A percentile compares a stretch with the other conserved stretches of the same genome.
Conservation (phyloP, 1,140 invertebrate genomes). For the Zaprionus ghesquierei region DNA sequence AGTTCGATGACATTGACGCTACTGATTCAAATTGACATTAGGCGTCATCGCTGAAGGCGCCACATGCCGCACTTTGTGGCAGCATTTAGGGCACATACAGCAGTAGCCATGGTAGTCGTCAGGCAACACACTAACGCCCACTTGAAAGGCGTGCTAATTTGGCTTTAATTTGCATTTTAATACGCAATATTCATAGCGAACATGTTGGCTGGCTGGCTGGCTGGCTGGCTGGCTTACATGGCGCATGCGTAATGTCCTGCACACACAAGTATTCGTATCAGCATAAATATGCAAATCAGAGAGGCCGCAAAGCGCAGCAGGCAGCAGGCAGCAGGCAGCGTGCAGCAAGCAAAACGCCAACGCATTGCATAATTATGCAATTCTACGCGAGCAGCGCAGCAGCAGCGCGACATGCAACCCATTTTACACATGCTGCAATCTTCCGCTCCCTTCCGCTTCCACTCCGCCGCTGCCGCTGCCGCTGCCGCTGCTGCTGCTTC, state of each 20-base stretch:
- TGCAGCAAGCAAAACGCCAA: constrained; percentile 34
- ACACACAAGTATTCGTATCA: constrained; percentile 7
- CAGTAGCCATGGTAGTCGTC: no score
- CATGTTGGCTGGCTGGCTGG: no score
- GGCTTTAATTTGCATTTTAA: constrained; percentile 77
- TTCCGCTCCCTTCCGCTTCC: background rate
- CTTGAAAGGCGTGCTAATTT: constrained; percentile 65
- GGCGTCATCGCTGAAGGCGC: background rate
- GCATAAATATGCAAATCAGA: constrained; percentile 75
- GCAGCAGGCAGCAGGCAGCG: background rate
- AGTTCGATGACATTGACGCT: background rate
- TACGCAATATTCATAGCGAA: constrained; percentile 63
- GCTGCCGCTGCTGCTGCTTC: background rate
- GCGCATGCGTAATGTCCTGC: constrained; percentile 59
- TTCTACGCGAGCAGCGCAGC: background rate
- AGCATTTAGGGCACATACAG: background rate
- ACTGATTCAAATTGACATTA: constrained; percentile 21
- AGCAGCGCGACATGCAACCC: background rate
- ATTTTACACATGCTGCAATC: constrained; percentile 37
- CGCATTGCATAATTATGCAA: constrained; percentile 50
- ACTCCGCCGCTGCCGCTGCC: background rate
- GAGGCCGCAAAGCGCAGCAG: constrained; percentile 38
- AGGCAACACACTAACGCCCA: constrained; percentile 14
- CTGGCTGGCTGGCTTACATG: constrained; percentile 23
- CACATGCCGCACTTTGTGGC: background rate